Base-by-base conservation (phyloP, 2,888 invertebrate species). In the Conops quadrifasciatus region DNA sequence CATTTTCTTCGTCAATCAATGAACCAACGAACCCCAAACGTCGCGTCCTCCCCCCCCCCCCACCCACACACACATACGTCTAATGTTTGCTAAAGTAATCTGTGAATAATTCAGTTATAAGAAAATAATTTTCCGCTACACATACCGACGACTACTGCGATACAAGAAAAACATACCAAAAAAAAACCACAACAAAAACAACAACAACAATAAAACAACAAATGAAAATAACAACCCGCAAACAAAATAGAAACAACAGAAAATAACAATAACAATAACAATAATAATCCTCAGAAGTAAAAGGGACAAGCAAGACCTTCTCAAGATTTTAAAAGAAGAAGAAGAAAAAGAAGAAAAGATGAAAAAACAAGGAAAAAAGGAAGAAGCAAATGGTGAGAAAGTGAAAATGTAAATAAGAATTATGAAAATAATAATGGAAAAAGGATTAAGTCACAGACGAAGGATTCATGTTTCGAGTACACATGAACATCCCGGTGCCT, bases 351-450 rank as follows among this genome's bases (percentile, higher is more conserved):
- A 49, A 28, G 47, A 71, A 36, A 9, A 75, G 72, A 73, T 77
- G 72, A 72, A 78, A 74, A 75, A 80, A 76, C 74, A 79, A 77
- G 76, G 72, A 76, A 77, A 78, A 81, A 81, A 30, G 58, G 49
- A 13, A 19, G 58, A 7, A 47, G 62, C 13, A 56, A 21, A 45
- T 19, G 59, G 28, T 47, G 19, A 36, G 67, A 58, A 21, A 65
- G 66, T 45, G 51, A 36, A 62, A 79, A 82, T 82, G 83, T 83
- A 83, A 83, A 83, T 83, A 83, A 83, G 83, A 83, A 83, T 83
- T 83, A 83, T 83, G 81, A 83, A 84, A 84, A 84, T 84, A 84
- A 84, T 84, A 84, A 84, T 84, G 84, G 83, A 84, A 84, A 84
- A 84, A 84, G 84, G 84, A 84, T 84, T 84, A 84, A 84, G 83